phyloP scores from a whole-genome alignment of 2,797 vertebrate genomes.

The Craterocephalus amniculus region DNA sequence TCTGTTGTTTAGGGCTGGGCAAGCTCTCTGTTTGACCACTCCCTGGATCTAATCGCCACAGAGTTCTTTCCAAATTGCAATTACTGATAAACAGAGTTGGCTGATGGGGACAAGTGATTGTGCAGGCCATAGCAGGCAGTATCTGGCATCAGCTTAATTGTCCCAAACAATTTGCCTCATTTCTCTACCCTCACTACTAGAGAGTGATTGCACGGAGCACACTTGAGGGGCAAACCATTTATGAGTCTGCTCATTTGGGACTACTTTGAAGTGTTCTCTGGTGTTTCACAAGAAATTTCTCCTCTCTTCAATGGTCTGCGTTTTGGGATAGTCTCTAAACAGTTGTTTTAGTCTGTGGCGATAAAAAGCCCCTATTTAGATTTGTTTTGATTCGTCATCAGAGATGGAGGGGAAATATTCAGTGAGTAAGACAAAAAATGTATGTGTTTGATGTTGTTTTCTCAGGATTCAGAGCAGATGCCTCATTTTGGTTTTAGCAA shows the following conservation, averaged over 20 bases:
- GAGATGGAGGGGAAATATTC: constrained; percentile 42
- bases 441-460: constrained; percentile 50
- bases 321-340: constrained; percentile 74
- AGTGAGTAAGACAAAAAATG: constrained; percentile 27
- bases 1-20: constrained; percentile 84
- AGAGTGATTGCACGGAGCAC: constrained; percentile 71
- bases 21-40: constrained; percentile 73
- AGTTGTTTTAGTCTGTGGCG: constrained; percentile 62
- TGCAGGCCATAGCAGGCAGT: constrained; percentile 62
- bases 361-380: constrained; percentile 67
- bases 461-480: constrained; percentile 18
- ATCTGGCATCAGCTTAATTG: constrained; percentile 89
- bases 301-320: constrained; percentile 49
- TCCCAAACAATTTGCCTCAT: constrained; percentile 82
- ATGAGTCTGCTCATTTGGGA: constrained; percentile 75
- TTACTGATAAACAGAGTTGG: constrained; percentile 82
- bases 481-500: background rate
- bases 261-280: constrained; percentile 81
- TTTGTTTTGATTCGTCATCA: constrained; percentile 63
- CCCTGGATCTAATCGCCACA: constrained; percentile 78
- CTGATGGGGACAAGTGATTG: constrained; percentile 83
- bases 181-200: constrained; percentile 56
- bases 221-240: constrained; percentile 79
- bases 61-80: constrained; percentile 84
- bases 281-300: constrained; percentile 65